Conservation (phyloP, 1,140 invertebrate genomes). For the Diabrotica undecimpunctata region DNA sequence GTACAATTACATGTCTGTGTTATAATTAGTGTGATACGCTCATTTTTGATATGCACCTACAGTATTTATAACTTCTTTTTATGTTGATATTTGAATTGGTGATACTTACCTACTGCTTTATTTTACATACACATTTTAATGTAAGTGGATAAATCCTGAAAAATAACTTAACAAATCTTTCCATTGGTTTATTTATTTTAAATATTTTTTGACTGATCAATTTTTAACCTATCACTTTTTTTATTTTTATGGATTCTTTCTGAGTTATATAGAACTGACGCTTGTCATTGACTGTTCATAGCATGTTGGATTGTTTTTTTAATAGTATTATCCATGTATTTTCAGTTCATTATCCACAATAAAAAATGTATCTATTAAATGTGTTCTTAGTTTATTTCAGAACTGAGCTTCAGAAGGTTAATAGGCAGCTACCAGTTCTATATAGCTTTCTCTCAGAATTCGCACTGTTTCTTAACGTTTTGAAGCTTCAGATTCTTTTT, state of each 20-base stretch:
- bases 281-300: slow-evolving; percentile 19
- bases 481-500: slow-evolving; percentile 45
- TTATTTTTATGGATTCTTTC: not conserved
- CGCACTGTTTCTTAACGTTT: slow-evolving; percentile 37
- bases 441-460: slow-evolving; percentile 42
- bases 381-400: slow-evolving; percentile 38
- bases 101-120: no score
- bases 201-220: no score
- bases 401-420: slow-evolving; percentile 46
- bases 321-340: slow-evolving; percentile 8
- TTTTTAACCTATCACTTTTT: no score
- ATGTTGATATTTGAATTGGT: no score
- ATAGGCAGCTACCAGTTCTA: slow-evolving; percentile 43
- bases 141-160: no score
- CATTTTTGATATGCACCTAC: no score
- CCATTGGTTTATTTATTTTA: no score
- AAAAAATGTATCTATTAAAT: slow-evolving; percentile 26
- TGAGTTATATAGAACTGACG: slow-evolving; percentile 49
- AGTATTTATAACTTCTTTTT: no score
- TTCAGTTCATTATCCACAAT: slow-evolving; percentile 23
- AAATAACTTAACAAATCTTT: no score
- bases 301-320: slow-evolving; percentile 21
- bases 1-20: no score
- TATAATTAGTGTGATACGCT: no score
- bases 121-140: no score